Percentiles rank a stretch among this genome's conserved stretches.
These are phyloP conservation scores for Malthinus flaveolus DNA, from an alignment of 2,888 invertebrate genomes.

Conservation along the genomic window DNA sequence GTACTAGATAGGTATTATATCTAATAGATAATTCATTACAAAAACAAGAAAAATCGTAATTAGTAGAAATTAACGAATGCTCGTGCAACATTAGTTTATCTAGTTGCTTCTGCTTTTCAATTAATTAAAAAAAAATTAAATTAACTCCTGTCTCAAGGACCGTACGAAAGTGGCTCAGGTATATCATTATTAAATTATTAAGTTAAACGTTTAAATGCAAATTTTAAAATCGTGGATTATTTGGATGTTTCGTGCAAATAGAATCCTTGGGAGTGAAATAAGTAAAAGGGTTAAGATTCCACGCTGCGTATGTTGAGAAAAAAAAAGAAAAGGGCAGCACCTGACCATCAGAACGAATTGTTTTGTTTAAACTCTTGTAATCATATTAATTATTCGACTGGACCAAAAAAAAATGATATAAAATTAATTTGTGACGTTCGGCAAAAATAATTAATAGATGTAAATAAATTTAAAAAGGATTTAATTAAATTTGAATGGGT, in stretches of 20 bases:
- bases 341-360: slow-evolving; percentile 12
- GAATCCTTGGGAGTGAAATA: slow-evolving; percentile 15
- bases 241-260: slow-evolving; percentile 15
- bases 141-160: background rate
- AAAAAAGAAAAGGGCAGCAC: slow-evolving; percentile 12
- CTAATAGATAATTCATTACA: too few relatives aligned
- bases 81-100: too few relatives aligned
- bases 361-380: slow-evolving; percentile 8
- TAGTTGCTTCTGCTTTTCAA: background rate
- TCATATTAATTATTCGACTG: background rate
- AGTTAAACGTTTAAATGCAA: slow-evolving; percentile 9
- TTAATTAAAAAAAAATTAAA: background rate
- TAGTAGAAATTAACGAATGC: too few relatives aligned
- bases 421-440: slow-evolving; percentile 2
- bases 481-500: too few relatives aligned
- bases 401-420: background rate
- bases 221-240: slow-evolving; percentile 25
- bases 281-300: slow-evolving; percentile 22
- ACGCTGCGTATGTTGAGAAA: slow-evolving; percentile 11
- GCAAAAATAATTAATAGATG: background rate
- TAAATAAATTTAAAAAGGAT: too few relatives aligned
- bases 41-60: too few relatives aligned
- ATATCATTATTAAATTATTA: slow-evolving; percentile 20
- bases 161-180: slow-evolving; percentile 12
- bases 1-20: too few relatives aligned